A percentile compares a stretch with the other conserved stretches of the same genome.
These are phyloP conservation scores for Nomada ruficornis DNA, from an alignment of 2,888 invertebrate species.

Conservation along the genomic window DNA sequence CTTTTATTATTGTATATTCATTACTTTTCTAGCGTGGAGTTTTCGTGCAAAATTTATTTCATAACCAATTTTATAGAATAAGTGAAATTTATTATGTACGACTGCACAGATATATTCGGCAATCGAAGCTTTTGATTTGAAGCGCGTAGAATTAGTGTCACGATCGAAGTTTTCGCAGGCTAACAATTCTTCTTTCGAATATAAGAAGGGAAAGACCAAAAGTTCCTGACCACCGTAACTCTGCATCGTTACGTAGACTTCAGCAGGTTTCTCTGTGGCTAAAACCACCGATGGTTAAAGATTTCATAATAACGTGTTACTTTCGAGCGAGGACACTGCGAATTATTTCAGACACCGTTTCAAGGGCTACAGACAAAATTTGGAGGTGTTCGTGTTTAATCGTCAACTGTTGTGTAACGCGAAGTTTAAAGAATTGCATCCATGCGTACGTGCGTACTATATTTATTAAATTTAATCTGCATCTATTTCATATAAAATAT, in stretches of 20 bases:
- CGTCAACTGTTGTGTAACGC: slow-evolving; percentile 4
- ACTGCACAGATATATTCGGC: too few species aligned
- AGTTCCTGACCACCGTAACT: slow-evolving; percentile 26
- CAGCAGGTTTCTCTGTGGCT: slow-evolving; percentile 20
- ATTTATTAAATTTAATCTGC: neutral
- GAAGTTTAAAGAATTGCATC: neutral
- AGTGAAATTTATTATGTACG: too few species aligned
- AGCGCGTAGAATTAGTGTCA: too few species aligned
- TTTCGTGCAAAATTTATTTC: too few species aligned
- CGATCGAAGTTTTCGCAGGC: too few species aligned
- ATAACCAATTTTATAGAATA: too few species aligned
- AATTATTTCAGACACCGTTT: slow-evolving; percentile 34
- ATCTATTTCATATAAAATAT: too few species aligned
- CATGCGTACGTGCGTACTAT: neutral
- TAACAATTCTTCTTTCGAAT: too few species aligned
- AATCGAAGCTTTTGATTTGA: too few species aligned
- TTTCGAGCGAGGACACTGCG: slow-evolving; percentile 5
- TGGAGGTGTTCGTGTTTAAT: neutral
- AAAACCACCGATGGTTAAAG: slow-evolving; percentile 31
- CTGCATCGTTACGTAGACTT: slow-evolving; percentile 36
- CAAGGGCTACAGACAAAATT: slow-evolving; percentile 13
- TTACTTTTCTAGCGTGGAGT: neutral
- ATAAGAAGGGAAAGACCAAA: slow-evolving; percentile 21
- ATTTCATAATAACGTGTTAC: slow-evolving; percentile 36
- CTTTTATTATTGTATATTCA: neutral